These are phyloP conservation scores for Monarcha castaneiventris DNA, from an alignment of 2,113 vertebrate genomes.

Conservation along the genomic window DNA sequence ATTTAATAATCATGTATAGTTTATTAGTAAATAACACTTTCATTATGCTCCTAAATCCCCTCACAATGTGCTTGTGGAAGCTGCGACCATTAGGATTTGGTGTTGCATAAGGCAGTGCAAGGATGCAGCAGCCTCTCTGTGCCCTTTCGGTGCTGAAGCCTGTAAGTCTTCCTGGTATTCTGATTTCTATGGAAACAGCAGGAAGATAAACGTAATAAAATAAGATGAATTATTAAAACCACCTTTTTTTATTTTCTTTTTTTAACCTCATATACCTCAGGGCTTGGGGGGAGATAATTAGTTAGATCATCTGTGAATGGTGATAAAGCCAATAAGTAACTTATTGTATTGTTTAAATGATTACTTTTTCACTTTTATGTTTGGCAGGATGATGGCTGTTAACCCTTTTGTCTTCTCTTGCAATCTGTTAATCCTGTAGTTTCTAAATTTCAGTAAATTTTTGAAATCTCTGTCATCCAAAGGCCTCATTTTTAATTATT, in stretches of 20 bases:
- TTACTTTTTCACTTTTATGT: background rate
- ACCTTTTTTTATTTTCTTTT: background rate
- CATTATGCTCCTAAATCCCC: background rate
- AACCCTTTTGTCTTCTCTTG: background rate
- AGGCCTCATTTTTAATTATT: background rate
- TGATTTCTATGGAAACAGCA: slow-evolving; percentile 62
- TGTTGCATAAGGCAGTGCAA: background rate
- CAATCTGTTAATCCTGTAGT: background rate
- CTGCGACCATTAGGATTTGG: background rate
- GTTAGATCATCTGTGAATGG: background rate
- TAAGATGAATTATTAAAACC: slow-evolving; percentile 14
- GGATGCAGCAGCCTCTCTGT: slow-evolving; percentile 31
- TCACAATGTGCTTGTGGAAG: background rate
- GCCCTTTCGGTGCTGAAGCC: slow-evolving; percentile 29
- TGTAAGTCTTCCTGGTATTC: slow-evolving; percentile 35
- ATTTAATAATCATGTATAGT: background rate
- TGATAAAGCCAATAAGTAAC: background rate
- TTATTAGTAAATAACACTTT: background rate
- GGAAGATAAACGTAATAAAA: slow-evolving; percentile 23
- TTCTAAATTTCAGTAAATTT: background rate
- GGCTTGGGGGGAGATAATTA: background rate
- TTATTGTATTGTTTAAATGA: background rate
- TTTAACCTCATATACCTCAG: background rate
- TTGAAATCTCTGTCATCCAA: background rate
- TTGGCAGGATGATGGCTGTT: background rate